Base-by-base conservation (phyloP, 2,888 invertebrate species). In the Ectropis crepuscularia region DNA sequence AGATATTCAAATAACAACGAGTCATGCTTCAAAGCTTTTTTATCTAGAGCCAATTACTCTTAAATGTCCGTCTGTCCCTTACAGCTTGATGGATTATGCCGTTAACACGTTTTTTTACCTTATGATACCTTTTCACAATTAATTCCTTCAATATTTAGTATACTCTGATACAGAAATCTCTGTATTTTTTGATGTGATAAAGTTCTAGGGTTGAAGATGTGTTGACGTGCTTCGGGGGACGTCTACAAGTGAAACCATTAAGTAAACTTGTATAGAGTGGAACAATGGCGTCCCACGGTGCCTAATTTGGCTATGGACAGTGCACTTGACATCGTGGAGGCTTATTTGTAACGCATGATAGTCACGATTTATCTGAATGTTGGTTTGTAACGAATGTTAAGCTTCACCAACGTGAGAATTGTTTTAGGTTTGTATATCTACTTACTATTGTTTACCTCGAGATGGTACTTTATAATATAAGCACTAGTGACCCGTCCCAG, bases 71-170 rank as follows among this genome's bases (percentile, higher is more conserved):
- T 4, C 55, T 46, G 51, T 53, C 58, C 49, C 50, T 28, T 53
- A 38, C 50, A 41, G 53, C 41, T 50, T 64, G 69, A 69, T 64
- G 62, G 69, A 69, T 69, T 48, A 61, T 48, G 48, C 43, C 57
- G 36, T 65, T 57, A 55, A 55, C 51, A 45, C 46, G 42, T 47
- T 50, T 28, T 43, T 59, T 16, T 43, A 9, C 16, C 1, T 0
- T 28, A 43, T 51, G n/a, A 37, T 46, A 42, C 60, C 48, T 11
- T 60, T 6, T 53, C 64, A 8, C 11, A 60, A 5, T 57, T 0
- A 51, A 38, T 10, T 36, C 6, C 8, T 28, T 8, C 9, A 2
- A 16, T 6, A n/a, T 12, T n/a, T 39, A 10, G 0, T 47, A 36
- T 45, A 9, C 10, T 12, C 6, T 2, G 1, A 6, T 48, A 4